These are phyloP conservation scores for Xylophagus ater DNA, from an alignment of 2,888 invertebrate species.

Conservation along the genomic window DNA sequence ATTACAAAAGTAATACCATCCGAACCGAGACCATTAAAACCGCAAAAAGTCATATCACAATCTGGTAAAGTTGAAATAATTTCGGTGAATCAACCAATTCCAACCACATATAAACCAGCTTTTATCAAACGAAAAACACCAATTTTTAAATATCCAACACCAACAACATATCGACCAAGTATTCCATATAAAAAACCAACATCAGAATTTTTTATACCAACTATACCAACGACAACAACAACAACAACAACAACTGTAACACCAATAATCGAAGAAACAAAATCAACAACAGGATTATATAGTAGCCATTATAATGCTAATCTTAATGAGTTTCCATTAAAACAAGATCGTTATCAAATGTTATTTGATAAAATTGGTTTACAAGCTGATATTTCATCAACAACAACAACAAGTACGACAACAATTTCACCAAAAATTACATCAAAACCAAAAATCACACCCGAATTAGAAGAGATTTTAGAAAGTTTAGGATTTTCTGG, in stretches of 20 bases:
- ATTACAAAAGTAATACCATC: slow-evolving; percentile 33
- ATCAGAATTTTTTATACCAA: not conserved
- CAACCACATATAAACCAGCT: slow-evolving; percentile 42
- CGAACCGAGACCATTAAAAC: slow-evolving; percentile 29
- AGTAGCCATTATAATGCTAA: slow-evolving; percentile 41
- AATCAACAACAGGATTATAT: slow-evolving; percentile 22
- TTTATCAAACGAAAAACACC: slow-evolving; percentile 27
- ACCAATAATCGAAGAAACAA: not conserved
- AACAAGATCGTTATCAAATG: too few relatives aligned
- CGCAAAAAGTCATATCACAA: slow-evolving; percentile 27
- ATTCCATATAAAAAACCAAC: not conserved
- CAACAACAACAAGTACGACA: slow-evolving; percentile 18
- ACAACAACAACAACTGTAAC: slow-evolving; percentile 1
- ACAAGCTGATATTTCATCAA: slow-evolving; percentile 17
- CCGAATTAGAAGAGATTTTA: slow-evolving; percentile 36
- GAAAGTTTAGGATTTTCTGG: slow-evolving; percentile 38
- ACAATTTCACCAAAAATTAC: slow-evolving; percentile 16
- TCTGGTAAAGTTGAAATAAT: slow-evolving; percentile 26
- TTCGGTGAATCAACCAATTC: slow-evolving; percentile 26
- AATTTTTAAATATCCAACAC: slow-evolving; percentile 15
- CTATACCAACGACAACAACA: slow-evolving; percentile 16
- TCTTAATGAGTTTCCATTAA: too few relatives aligned
- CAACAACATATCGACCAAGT: slow-evolving; percentile 22
- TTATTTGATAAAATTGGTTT: too few relatives aligned
- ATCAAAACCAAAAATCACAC: slow-evolving; percentile 20